Evolutionary conservation across 1,140 invertebrate genomes (phyloP).

Genomic region (Bombus superbus): DNA sequence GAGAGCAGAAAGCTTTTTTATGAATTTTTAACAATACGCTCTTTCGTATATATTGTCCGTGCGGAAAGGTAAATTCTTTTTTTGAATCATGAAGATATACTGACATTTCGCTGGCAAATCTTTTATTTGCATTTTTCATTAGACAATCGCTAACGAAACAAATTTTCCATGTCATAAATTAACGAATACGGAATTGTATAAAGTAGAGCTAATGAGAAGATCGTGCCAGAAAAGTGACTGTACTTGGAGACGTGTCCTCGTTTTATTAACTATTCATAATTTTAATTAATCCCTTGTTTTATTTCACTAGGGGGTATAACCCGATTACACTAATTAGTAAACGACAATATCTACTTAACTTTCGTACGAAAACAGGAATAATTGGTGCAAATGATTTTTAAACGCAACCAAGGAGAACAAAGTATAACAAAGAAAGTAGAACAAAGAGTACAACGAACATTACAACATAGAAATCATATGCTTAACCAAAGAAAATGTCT

Average conservation of each 20-base stretch:
- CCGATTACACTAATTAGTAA: not conserved
- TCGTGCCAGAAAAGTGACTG: not conserved
- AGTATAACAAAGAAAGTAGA: not conserved
- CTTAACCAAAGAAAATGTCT: no score
- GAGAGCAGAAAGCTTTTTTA: not conserved
- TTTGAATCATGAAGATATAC: not conserved
- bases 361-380: not conserved
- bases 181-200: not conserved
- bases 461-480: no score
- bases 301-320: not conserved
- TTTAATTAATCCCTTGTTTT: not conserved
- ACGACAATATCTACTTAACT: not conserved
- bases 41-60: no score
- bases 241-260: not conserved
- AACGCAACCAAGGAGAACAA: not conserved
- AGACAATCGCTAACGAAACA: not conserved
- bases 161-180: not conserved
- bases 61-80: not conserved
- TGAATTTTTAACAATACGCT: not conserved
- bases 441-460: not conserved
- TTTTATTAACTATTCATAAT: not conserved
- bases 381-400: not conserved
- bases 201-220: slow-evolving; percentile 1
- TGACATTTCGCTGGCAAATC: not conserved
- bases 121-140: not conserved